These are phyloP conservation scores for Drosophila novamexicana DNA, from an alignment of 1,140 invertebrate species.

Conservation along the genomic window DNA sequence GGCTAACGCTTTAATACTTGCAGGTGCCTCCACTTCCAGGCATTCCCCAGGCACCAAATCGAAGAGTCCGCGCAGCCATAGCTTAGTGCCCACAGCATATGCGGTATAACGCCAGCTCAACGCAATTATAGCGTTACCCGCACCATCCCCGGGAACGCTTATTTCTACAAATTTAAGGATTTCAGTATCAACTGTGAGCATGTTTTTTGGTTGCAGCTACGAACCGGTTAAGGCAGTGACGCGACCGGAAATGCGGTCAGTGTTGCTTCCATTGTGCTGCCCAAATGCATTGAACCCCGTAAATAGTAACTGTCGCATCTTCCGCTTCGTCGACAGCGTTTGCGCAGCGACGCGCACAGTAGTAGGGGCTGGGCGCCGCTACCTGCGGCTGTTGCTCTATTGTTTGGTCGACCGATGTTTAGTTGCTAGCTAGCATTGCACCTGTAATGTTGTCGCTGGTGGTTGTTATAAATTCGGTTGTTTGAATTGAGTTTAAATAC, in stretches of 20 bases:
- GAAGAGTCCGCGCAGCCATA: constrained; percentile 56
- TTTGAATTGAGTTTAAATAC: constrained; percentile 7
- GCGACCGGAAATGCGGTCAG: constrained; percentile 40
- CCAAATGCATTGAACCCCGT: constrained; percentile 84
- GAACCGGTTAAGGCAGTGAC: constrained; percentile 55
- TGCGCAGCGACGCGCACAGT: constrained; percentile 58
- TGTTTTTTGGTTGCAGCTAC: constrained; percentile 37
- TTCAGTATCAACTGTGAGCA: constrained; percentile 34
- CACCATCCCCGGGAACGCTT: constrained; percentile 6
- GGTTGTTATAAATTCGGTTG: constrained; percentile 46
- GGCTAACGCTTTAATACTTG: constrained; percentile 50
- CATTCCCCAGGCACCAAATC: constrained; percentile 35
- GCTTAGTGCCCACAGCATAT: constrained; percentile 43
- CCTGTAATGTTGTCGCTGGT: constrained; percentile 70
- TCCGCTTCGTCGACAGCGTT: constrained; percentile 48
- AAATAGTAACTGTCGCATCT: constrained; percentile 72
- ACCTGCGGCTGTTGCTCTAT: constrained; percentile 32
- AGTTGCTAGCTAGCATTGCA: constrained; percentile 62
- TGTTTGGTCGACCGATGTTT: constrained; percentile 58
- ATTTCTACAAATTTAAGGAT: constrained; percentile 64
- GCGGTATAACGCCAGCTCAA: constrained; percentile 72
- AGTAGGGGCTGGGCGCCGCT: constrained; percentile 6
- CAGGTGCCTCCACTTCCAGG: constrained; percentile 41
- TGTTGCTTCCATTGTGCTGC: constrained; percentile 64
- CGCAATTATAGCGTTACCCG: constrained; percentile 45